A percentile compares a stretch with the other conserved stretches of the same genome.
Conservation (phyloP, 2,797 vertebrate species). For the Periparus ater region DNA sequence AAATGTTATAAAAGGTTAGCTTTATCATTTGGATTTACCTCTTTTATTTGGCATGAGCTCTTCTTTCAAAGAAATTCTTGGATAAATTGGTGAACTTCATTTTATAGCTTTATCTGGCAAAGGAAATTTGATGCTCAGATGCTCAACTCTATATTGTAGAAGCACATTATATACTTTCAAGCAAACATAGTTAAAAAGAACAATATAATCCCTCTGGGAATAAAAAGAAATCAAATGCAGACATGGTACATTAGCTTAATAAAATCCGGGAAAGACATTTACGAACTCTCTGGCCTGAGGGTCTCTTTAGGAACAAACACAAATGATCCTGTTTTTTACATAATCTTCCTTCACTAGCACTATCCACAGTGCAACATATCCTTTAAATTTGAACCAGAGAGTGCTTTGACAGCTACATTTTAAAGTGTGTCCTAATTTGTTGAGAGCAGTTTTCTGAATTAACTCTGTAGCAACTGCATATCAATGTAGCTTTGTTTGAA, state of each 20-base stretch:
- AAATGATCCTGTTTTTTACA: not conserved
- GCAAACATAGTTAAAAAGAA: not conserved
- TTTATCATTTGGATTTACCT: not conserved
- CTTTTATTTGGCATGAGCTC: not conserved
- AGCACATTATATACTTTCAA: not conserved
- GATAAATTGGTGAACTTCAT: not conserved
- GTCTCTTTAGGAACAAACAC: slow-evolving; percentile 16
- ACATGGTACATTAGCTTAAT: slow-evolving; percentile 52
- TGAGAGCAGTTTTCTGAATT: not conserved
- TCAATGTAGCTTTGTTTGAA: not conserved
- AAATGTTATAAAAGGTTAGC: not conserved
- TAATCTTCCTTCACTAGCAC: not conserved
- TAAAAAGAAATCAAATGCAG: slow-evolving; percentile 29
- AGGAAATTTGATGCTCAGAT: not conserved
- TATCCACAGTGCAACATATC: not conserved
- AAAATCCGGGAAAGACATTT: slow-evolving; percentile 41
- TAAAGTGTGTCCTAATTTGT: not conserved
- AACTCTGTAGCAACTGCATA: not conserved
- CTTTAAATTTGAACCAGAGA: not conserved
- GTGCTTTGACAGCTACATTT: not conserved
- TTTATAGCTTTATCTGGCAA: not conserved
- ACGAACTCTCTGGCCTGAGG: not conserved
- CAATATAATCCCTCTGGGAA: not conserved
- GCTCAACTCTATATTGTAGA: not conserved
- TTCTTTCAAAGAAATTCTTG: not conserved